phyloP scores from a whole-genome alignment of 2,113 vertebrate genomes.

The western clawed frog (Xenopus tropicalis) region UCB_Xtro_10.0 CM004443.2:56882001-56882500 shows the following conservation, averaged over 20 bases:
- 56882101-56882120: constrained; percentile 12
- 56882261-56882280: too few species aligned
- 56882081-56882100: neutral
- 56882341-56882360: constrained; percentile 86
- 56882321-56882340: constrained; percentile 76
- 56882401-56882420: constrained; percentile 90
- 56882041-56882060: constrained; percentile 15
- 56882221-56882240: too few species aligned
- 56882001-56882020: constrained; percentile 26
- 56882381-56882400: constrained; percentile 94
- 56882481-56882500: constrained; percentile 75
- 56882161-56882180: too few species aligned
- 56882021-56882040: constrained; percentile 22
- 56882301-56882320: neutral
- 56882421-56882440: constrained; percentile 92
- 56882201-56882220: too few species aligned
- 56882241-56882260: too few species aligned
- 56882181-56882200: too few species aligned
- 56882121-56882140: neutral
- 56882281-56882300: too few species aligned
- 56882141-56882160: too few species aligned
- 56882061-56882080: neutral
- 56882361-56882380: constrained; percentile 94
- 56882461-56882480: constrained; percentile 93
- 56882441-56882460: constrained; percentile 99